A percentile compares a stretch with the other conserved stretches of the same genome.
phyloP scores from a whole-genome alignment of 2,113 vertebrate genomes.

The Epinephelus cyanopodus region DNA sequence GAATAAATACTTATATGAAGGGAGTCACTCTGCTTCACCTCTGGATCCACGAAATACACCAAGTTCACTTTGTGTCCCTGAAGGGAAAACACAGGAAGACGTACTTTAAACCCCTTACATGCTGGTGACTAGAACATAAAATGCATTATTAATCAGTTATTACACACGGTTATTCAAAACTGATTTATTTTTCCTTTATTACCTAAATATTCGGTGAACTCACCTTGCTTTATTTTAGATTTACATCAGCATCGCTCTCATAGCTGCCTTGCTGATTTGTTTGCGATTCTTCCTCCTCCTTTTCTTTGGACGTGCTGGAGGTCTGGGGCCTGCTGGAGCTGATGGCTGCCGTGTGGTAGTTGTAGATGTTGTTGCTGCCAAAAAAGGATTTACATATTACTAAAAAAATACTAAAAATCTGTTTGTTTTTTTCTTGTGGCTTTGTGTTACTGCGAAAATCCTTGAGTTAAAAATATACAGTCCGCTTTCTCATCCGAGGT shows the following conservation, averaged over 20 bases:
- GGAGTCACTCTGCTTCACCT: constrained; percentile 57
- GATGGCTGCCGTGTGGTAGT: constrained; percentile 49
- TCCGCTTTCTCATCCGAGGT: no score
- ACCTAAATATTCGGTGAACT: constrained; percentile 22
- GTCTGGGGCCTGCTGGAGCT: constrained; percentile 46
- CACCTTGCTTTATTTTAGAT: constrained; percentile 52
- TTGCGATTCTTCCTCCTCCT: constrained; percentile 82
- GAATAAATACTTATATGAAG: constrained; percentile 72
- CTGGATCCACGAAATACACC: constrained; percentile 59
- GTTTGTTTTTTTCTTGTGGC: neutral
- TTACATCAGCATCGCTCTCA: constrained; percentile 88
- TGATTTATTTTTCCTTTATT: neutral
- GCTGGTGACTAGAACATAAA: neutral
- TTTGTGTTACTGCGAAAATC: neutral
- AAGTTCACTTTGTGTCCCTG: constrained; percentile 57
- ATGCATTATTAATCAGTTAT: neutral
- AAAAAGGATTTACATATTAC: neutral
- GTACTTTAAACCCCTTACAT: neutral
- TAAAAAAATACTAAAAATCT: neutral
- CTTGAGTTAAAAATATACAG: neutral
- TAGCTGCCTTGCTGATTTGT: constrained; percentile 86
- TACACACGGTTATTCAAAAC: neutral
- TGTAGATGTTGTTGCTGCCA: constrained; percentile 67
- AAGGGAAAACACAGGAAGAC: neutral
- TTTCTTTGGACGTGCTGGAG: constrained; percentile 64